Conservation (phyloP, 2,797 vertebrate species). For the Brachymystax lenok region DNA sequence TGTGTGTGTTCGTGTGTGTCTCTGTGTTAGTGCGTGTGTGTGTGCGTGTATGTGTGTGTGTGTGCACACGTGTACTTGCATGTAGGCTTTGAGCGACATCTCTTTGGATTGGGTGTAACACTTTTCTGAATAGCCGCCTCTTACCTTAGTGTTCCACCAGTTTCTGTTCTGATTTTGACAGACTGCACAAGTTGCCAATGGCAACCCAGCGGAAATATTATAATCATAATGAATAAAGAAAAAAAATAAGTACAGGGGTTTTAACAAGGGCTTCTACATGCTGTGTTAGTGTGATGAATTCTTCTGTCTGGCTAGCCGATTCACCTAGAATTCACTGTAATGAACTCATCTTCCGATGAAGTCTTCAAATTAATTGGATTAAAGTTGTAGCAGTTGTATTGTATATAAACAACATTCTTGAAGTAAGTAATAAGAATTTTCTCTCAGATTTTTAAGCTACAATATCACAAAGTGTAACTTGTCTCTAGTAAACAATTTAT, state of each 20-base stretch:
- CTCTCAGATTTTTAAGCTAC: background rate
- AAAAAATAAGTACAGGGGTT: conserved; percentile 60
- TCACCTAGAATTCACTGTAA: background rate
- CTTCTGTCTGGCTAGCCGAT: conserved; percentile 38
- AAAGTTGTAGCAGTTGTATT: background rate
- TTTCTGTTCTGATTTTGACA: conserved; percentile 50
- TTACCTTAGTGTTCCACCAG: conserved; percentile 46
- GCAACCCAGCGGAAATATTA: conserved; percentile 62
- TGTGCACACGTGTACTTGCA: background rate
- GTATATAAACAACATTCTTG: too few relatives aligned
- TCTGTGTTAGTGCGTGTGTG: background rate
- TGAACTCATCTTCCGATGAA: background rate
- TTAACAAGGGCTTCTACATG: conserved; percentile 67
- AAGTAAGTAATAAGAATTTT: too few relatives aligned
- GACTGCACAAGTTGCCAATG: conserved; percentile 51
- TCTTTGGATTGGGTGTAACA: background rate
- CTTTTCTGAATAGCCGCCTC: conserved; percentile 5
- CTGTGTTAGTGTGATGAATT: conserved; percentile 69
- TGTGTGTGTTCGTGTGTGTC: background rate
- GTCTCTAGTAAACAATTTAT: background rate
- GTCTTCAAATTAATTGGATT: background rate
- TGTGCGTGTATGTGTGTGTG: conserved; percentile 8
- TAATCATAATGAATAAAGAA: conserved; percentile 62
- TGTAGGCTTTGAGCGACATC: background rate
- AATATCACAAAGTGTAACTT: background rate